phyloP scores from a whole-genome alignment of 1,140 invertebrate species.

The Lordiphosa stackelbergi region DNA sequence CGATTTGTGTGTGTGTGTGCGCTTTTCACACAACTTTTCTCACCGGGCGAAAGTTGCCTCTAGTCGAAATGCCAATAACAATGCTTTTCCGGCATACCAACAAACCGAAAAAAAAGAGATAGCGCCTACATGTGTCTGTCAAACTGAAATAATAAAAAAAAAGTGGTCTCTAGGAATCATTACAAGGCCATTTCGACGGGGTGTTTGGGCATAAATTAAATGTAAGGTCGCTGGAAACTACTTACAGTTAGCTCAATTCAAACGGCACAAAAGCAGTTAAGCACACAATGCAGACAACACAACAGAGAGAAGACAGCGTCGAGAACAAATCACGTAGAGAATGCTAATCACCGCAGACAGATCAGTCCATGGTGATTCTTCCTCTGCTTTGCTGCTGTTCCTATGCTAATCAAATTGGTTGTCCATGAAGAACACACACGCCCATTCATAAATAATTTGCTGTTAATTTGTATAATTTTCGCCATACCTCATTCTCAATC shows the following conservation, averaged over 20 bases:
- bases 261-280: slow-evolving; percentile 53
- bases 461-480: slow-evolving; percentile 46
- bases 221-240: slow-evolving; percentile 41
- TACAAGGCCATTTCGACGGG: slow-evolving; percentile 30
- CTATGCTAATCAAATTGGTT: slow-evolving; percentile 37
- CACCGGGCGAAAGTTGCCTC: slow-evolving; percentile 43
- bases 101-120: slow-evolving; percentile 6
- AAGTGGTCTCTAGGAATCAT: slow-evolving; percentile 38
- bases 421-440: slow-evolving; percentile 17
- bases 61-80: slow-evolving; percentile 30
- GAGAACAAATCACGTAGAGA: not conserved
- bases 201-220: slow-evolving; percentile 49
- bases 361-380: too few species aligned
- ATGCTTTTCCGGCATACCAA: slow-evolving; percentile 45
- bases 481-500: slow-evolving; percentile 26
- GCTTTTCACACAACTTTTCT: slow-evolving; percentile 47
- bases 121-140: not conserved
- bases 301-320: too few species aligned
- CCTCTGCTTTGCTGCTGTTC: too few species aligned
- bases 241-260: slow-evolving; percentile 27
- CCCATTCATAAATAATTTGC: slow-evolving; percentile 52
- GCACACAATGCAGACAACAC: slow-evolving; percentile 15
- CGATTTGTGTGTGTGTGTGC: not conserved
- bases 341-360: slow-evolving; percentile 13
- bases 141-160: slow-evolving; percentile 6